Conservation (phyloP, 2,797 vertebrate genomes). For the Dicrostonyx torquatus region DNA sequence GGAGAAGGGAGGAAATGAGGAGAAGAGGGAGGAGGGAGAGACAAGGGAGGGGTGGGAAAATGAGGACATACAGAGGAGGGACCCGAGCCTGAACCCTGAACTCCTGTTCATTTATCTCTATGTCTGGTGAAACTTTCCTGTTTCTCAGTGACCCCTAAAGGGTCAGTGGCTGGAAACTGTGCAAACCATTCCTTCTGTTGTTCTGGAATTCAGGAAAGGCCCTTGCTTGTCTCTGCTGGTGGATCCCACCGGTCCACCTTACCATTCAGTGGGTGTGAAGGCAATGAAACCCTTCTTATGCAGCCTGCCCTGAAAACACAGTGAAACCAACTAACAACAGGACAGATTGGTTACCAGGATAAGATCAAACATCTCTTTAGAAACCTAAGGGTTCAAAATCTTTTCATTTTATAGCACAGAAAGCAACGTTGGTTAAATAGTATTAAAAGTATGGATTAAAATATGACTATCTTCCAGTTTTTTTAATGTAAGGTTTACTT, state of each 20-base stretch:
- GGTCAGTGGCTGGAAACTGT: background rate
- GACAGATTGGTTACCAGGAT: background rate
- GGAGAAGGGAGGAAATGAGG: background rate
- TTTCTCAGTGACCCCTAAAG: background rate
- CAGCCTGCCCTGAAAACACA: background rate
- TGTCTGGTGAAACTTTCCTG: rapidly evolving
- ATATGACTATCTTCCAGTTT: background rate
- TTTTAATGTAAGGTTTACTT: background rate
- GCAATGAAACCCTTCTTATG: background rate
- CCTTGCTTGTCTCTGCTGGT: background rate
- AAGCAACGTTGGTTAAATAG: too few species aligned
- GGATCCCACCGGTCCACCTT: too few species aligned
- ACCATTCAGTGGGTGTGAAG: too few species aligned
- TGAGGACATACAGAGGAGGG: too few species aligned
- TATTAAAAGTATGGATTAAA: background rate
- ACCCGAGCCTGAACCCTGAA: too few species aligned
- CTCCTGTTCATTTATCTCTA: background rate
- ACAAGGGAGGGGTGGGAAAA: background rate
- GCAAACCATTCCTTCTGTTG: background rate
- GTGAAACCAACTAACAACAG: too few species aligned
- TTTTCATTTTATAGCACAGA: background rate
- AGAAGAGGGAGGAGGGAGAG: background rate
- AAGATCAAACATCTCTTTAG: background rate
- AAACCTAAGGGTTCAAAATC: background rate
- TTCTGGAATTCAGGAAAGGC: background rate